A percentile compares a stretch with the other conserved stretches of the same genome.
Conservation (phyloP, 2,888 invertebrate species). For the Metalampra italica region DNA sequence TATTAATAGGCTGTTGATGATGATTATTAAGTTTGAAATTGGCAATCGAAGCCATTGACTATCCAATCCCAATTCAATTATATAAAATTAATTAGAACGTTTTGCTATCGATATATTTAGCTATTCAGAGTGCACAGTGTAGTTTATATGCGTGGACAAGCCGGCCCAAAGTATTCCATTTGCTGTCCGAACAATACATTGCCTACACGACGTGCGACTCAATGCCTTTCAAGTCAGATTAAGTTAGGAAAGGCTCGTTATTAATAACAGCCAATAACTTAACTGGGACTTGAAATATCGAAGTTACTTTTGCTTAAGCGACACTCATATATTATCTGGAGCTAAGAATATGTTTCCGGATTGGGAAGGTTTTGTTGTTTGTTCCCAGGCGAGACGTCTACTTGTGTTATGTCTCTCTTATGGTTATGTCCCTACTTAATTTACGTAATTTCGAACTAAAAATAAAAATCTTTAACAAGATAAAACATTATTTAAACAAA, state of each 20-base stretch:
- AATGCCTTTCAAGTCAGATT: constrained; percentile 75
- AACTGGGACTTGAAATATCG: constrained; percentile 71
- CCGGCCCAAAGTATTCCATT: constrained; percentile 48
- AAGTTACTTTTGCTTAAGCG: constrained; percentile 73
- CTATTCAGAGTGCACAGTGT: not conserved
- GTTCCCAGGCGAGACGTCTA: constrained; percentile 38
- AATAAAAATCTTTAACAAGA: no score
- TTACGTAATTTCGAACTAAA: no score
- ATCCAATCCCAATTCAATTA: not conserved
- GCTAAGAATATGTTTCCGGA: constrained; percentile 74
- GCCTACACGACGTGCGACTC: constrained; percentile 63
- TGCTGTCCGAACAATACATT: constrained; percentile 59
- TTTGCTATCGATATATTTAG: not conserved
- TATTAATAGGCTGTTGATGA: no score
- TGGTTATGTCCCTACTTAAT: no score
- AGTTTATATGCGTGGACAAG: constrained; percentile 3
- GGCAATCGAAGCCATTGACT: no score
- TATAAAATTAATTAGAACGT: not conserved
- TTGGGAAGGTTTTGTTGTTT: constrained; percentile 59
- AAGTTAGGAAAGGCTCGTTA: constrained; percentile 72
- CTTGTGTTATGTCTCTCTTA: constrained; percentile 11
- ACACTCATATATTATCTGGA: constrained; percentile 64
- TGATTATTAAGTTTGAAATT: no score
- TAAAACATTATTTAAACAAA: constrained; percentile 27
- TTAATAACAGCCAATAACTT: constrained; percentile 76